These are phyloP conservation scores for Hypsopygia costalis DNA, from an alignment of 2,888 invertebrate genomes.

Conservation along the genomic window DNA sequence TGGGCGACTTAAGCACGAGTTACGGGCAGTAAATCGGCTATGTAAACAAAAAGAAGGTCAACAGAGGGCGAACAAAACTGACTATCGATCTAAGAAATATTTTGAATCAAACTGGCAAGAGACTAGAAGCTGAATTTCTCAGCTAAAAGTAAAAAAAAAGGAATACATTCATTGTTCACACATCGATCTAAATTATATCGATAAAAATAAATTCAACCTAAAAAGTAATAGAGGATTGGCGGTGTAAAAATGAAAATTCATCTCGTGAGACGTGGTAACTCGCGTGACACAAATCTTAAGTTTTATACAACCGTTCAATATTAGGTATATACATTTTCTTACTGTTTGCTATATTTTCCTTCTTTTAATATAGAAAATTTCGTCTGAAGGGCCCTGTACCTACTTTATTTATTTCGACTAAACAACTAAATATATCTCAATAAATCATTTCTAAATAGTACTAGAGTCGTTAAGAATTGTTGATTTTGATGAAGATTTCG, in stretches of 20 bases:
- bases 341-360: neutral
- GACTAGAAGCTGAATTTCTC: too few relatives aligned
- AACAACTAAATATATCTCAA: neutral
- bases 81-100: neutral
- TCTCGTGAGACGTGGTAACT: constrained; percentile 21
- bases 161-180: constrained; percentile 2
- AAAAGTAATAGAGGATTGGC: constrained; percentile 22
- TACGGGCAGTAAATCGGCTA: neutral
- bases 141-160: too few relatives aligned
- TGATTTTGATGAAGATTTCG: neutral
- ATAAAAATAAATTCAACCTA: too few relatives aligned
- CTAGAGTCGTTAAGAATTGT: neutral
- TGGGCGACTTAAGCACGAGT: constrained; percentile 1
- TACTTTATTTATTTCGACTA: neutral
- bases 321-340: constrained; percentile 1
- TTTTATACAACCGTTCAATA: constrained; percentile 21
- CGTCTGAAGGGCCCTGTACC: neutral
- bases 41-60: neutral
- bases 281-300: constrained; percentile 24
- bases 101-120: too few relatives aligned
- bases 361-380: neutral
- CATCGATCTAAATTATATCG: neutral
- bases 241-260: constrained; percentile 25
- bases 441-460: neutral
- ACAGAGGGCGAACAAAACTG: neutral